Conservation (phyloP, 2,113 vertebrate species). For the mouse (Mus musculus) region DNA sequence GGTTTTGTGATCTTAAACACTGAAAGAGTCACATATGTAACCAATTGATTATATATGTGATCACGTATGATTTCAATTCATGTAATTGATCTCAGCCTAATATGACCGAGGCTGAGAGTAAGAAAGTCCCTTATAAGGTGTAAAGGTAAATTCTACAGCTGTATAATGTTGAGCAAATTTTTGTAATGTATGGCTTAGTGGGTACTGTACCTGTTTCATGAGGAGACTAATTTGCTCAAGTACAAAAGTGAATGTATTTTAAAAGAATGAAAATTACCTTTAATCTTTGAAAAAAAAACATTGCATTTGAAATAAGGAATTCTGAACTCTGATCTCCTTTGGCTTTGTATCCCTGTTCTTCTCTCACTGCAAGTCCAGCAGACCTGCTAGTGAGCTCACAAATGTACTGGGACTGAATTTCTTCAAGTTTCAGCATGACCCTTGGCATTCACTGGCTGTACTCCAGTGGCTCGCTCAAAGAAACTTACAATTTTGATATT, state of each 20-base stretch:
- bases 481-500: neutral
- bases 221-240: conserved; percentile 5
- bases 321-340: neutral
- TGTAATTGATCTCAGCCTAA: neutral
- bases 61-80: neutral
- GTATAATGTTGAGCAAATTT: neutral
- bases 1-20: neutral
- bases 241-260: neutral
- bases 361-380: neutral
- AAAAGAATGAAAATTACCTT: neutral
- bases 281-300: neutral
- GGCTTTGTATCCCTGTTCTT: neutral
- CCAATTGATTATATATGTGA: no score
- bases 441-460: neutral
- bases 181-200: neutral
- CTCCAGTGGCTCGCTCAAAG: neutral
- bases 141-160: neutral
- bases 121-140: neutral
- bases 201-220: neutral
- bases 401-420: neutral
- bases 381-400: neutral
- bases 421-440: neutral
- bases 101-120: neutral
- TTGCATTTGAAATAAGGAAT: conserved; percentile 7
- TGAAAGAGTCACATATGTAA: neutral